phyloP scores from a whole-genome alignment of 2,888 invertebrate genomes.

The Ischnus inquisitorius region DNA sequence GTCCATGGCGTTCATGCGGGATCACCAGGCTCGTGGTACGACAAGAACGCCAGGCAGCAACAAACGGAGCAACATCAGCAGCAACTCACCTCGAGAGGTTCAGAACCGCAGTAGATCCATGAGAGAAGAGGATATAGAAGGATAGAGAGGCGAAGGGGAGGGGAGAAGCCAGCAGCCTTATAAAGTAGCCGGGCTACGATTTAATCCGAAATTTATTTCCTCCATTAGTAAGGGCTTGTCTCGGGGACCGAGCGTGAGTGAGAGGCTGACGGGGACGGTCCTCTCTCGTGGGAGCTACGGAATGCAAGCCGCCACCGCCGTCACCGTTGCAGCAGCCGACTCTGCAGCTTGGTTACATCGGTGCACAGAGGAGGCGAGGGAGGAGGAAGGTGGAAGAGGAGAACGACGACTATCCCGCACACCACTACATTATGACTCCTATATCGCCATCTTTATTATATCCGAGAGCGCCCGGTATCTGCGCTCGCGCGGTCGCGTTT shows the following conservation, averaged over 20 bases:
- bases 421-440: conserved; percentile 84
- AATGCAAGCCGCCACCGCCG: conserved; percentile 78
- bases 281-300: conserved; percentile 79
- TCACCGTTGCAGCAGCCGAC: conserved; percentile 58
- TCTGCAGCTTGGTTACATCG: conserved; percentile 71
- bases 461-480: conserved; percentile 76
- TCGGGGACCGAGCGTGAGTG: conserved; percentile 82
- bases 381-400: conserved; percentile 40
- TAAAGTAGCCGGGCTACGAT: conserved; percentile 85
- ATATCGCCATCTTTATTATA: conserved; percentile 85
- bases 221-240: conserved; percentile 86
- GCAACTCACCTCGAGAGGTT: conserved; percentile 57
- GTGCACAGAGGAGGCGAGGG: conserved; percentile 17
- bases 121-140: conserved; percentile 43
- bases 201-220: conserved; percentile 86
- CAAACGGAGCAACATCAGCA: conserved; percentile 57
- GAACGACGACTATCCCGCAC: conserved; percentile 73
- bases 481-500: conserved; percentile 77
- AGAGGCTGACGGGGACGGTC: conserved; percentile 81
- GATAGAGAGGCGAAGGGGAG: conserved; percentile 40
- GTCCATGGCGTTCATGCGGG: conserved; percentile 43
- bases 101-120: conserved; percentile 42
- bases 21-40: conserved; percentile 30
- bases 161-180: conserved; percentile 81
- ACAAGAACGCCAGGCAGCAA: conserved; percentile 44